Evolutionary conservation across 1,140 invertebrate species (phyloP).

Genomic region (Drepana arcuata): DNA sequence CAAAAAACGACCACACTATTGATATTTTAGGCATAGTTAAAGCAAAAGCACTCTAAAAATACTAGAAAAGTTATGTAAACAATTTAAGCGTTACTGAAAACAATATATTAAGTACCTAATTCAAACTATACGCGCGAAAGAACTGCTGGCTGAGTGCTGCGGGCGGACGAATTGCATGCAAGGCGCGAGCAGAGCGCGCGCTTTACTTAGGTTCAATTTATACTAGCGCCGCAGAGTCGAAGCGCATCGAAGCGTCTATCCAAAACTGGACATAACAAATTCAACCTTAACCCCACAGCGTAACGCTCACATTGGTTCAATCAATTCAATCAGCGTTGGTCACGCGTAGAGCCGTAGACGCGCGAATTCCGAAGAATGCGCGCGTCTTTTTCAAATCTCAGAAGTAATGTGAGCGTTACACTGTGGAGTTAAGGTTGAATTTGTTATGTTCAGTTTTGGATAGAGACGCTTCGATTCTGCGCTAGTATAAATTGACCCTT

Average conservation of each 20-base stretch:
- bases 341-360: background rate
- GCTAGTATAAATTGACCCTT: background rate
- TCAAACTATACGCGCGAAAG: too few species aligned
- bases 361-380: background rate
- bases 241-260: too few species aligned
- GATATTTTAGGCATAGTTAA: too few species aligned
- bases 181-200: too few species aligned
- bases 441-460: background rate
- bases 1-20: too few species aligned
- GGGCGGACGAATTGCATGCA: too few species aligned
- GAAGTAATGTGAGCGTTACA: background rate
- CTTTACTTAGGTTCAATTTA: background rate
- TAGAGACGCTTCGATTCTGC: background rate
- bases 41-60: too few species aligned
- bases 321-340: too few species aligned
- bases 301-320: background rate
- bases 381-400: background rate
- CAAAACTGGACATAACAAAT: background rate
- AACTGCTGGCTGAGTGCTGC: too few species aligned
- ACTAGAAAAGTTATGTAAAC: too few species aligned
- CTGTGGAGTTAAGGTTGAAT: background rate
- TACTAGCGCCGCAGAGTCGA: background rate
- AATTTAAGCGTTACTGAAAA: too few species aligned
- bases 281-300: background rate
- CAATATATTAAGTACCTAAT: too few species aligned